Percentiles rank a stretch among this genome's conserved stretches.
Evolutionary conservation across 2,888 invertebrate species (phyloP).

Genomic region (Nasonovia ribisnigri): DNA sequence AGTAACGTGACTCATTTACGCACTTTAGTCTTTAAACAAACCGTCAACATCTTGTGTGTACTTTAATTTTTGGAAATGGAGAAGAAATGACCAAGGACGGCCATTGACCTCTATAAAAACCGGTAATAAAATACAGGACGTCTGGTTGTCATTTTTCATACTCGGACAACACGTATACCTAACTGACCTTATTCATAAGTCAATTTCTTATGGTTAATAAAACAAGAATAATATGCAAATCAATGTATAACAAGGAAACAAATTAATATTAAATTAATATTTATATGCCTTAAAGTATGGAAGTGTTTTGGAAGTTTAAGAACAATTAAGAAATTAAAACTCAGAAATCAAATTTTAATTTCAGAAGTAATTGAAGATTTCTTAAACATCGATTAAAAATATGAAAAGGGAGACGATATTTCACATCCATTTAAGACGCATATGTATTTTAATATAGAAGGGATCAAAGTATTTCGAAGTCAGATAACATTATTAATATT

Average conservation of each 20-base stretch:
- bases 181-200: constrained; percentile 55
- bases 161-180: constrained; percentile 15
- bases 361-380: background rate
- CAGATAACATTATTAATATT: background rate
- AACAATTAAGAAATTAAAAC: background rate
- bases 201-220: constrained; percentile 35
- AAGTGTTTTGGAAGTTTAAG: background rate
- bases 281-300: background rate
- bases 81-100: constrained; percentile 62
- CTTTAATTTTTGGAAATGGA: constrained; percentile 46
- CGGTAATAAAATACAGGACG: constrained; percentile 53
- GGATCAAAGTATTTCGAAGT: background rate
- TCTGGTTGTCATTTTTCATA: constrained; percentile 57
- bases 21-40: background rate
- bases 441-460: background rate
- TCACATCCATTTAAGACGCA: background rate
- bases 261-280: background rate
- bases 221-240: constrained; percentile 43
- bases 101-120: constrained; percentile 60
- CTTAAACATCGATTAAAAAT: background rate
- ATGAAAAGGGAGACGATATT: background rate
- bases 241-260: constrained; percentile 13
- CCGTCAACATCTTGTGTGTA: constrained; percentile 1
- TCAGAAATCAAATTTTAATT: background rate
- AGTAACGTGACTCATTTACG: background rate